Evolutionary conservation across 2,113 vertebrate species (phyloP).

Genomic region (Saimiri boliviensis): DNA sequence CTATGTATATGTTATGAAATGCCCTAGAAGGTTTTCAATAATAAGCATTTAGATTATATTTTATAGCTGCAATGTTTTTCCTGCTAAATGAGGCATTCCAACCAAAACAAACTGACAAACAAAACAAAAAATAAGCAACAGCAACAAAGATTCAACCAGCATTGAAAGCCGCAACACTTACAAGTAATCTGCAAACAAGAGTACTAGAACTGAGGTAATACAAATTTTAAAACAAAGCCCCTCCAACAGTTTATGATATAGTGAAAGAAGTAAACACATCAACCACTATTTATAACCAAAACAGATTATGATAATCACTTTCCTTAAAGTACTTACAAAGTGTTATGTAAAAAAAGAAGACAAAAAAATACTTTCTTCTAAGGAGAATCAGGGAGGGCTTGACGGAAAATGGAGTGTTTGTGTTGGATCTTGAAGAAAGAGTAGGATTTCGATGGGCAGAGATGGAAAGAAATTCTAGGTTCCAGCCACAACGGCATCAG

Average conservation of each 20-base stretch:
- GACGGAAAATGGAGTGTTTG: background rate
- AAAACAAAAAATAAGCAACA: background rate
- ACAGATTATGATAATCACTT: background rate
- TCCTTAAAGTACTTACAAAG: background rate
- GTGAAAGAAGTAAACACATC: background rate
- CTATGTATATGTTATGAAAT: constrained; percentile 11
- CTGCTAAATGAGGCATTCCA: constrained; percentile 19
- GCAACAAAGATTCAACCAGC: background rate
- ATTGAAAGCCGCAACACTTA: background rate
- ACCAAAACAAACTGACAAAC: constrained; percentile 14
- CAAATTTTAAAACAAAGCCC: background rate
- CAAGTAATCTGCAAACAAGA: constrained; percentile 11
- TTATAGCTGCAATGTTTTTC: constrained; percentile 30
- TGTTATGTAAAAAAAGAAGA: background rate
- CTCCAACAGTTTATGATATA: background rate
- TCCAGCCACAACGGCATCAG: background rate
- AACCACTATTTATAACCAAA: background rate
- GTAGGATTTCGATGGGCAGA: background rate
- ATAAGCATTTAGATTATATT: constrained; percentile 37
- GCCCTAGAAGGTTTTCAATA: constrained; percentile 22
- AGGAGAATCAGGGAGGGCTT: background rate
- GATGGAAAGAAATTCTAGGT: background rate
- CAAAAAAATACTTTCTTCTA: background rate
- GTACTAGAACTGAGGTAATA: background rate
- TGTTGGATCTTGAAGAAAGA: background rate